These are phyloP conservation scores for Sarcophaga variegata DNA, from an alignment of 2,888 invertebrate species.

Conservation along the genomic window DNA sequence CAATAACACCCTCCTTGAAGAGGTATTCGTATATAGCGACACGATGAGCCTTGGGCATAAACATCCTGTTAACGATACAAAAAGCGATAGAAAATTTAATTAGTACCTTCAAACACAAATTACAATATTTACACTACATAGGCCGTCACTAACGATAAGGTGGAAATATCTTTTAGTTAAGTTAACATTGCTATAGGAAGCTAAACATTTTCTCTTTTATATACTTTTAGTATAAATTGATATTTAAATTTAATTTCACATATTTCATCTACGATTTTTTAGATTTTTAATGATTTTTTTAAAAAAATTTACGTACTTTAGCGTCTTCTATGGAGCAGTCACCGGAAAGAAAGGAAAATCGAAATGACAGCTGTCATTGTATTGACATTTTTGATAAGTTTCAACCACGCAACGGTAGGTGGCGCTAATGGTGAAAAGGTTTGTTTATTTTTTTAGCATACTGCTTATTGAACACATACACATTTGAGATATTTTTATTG, in stretches of 20 bases:
- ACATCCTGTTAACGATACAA: slow-evolving; percentile 89
- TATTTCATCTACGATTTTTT: slow-evolving; percentile 68
- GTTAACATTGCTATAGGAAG: slow-evolving; percentile 16
- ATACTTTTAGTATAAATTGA: background rate
- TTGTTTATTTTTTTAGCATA: background rate
- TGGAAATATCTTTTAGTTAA: background rate
- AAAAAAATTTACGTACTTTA: slow-evolving; percentile 78
- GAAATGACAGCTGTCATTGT: slow-evolving; percentile 71
- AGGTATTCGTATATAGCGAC: slow-evolving; percentile 98
- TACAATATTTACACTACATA: background rate
- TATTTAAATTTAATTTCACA: slow-evolving; percentile 48
- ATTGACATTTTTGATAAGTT: background rate
- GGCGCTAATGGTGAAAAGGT: background rate
- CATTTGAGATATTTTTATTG: background rate
- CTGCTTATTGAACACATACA: slow-evolving; percentile 17
- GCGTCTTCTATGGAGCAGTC: slow-evolving; percentile 78
- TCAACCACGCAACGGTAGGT: slow-evolving; percentile 14
- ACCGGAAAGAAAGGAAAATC: slow-evolving; percentile 82
- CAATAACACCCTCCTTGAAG: slow-evolving; percentile 99
- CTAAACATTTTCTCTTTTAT: slow-evolving; percentile 5
- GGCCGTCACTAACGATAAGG: slow-evolving; percentile 7
- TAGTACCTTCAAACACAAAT: slow-evolving; percentile 26
- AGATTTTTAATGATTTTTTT: slow-evolving; percentile 75
- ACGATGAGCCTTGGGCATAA: slow-evolving; percentile 99
- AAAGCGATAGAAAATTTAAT: slow-evolving; percentile 62